Conservation (phyloP, 2,888 invertebrate genomes). For the Trilocha varians region DNA sequence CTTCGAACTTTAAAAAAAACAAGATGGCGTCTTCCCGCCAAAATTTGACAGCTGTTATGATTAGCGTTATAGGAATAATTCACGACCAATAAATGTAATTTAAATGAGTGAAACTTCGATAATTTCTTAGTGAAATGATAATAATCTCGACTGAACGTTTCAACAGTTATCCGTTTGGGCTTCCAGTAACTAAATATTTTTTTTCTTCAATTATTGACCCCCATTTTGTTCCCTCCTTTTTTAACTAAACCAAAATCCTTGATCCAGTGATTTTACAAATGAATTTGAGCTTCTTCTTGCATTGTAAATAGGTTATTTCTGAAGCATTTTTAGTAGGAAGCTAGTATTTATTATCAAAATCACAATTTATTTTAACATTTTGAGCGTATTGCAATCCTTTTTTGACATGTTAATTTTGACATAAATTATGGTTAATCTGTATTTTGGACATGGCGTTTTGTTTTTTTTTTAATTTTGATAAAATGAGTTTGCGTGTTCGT, state of each 20-base stretch:
- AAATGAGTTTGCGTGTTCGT: conserved; percentile 10
- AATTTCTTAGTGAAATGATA: conserved; percentile 66
- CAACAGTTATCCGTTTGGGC: conserved; percentile 68
- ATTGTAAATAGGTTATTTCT: conserved; percentile 50
- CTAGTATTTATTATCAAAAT: conserved; percentile 49
- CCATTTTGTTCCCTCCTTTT: neutral
- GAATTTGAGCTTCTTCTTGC: conserved; percentile 33
- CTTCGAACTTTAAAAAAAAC: neutral
- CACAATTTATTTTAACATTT: conserved; percentile 22
- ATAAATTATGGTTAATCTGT: neutral
- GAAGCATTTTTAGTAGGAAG: conserved; percentile 40
- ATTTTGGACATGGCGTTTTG: neutral
- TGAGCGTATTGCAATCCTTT: conserved; percentile 1
- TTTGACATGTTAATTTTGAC: neutral
- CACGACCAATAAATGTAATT: conserved; percentile 73
- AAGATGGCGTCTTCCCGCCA: conserved; percentile 32
- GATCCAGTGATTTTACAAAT: conserved; percentile 41
- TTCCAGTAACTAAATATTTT: conserved; percentile 59
- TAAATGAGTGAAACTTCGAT: conserved; percentile 48
- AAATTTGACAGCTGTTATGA: conserved; percentile 40
- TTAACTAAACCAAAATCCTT: neutral
- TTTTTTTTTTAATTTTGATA: neutral
- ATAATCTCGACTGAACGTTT: conserved; percentile 66
- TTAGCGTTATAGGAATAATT: conserved; percentile 47
- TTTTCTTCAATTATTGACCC: neutral